phyloP scores from a whole-genome alignment of 2,797 vertebrate genomes.

The Eulemur albifrons region DNA sequence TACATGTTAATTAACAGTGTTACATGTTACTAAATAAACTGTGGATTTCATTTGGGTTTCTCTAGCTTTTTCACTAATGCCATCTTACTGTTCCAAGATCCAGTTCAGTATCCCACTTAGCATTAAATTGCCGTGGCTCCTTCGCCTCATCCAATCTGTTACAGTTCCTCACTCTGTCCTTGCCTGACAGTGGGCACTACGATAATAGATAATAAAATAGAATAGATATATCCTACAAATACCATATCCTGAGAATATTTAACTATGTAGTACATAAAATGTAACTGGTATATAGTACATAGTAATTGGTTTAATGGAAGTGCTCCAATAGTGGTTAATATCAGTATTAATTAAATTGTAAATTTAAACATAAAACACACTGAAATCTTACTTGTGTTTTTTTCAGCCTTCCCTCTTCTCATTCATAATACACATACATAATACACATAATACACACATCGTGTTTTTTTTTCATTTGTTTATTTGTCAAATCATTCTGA shows the following conservation, averaged over 20 bases:
- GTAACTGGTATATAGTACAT: not conserved
- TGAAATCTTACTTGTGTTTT: not conserved
- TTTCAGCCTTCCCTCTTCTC: not conserved
- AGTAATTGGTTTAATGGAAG: not conserved
- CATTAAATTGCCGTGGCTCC: not conserved
- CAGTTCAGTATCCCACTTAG: not conserved
- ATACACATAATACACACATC: not conserved
- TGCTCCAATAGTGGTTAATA: not conserved
- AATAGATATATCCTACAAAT: not conserved
- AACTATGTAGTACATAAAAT: not conserved
- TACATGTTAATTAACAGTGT: not conserved
- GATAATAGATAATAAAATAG: not conserved
- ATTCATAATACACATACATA: not conserved
- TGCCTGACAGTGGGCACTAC: not conserved
- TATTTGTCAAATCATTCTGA: not conserved
- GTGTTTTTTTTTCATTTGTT: not conserved
- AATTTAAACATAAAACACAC: not conserved
- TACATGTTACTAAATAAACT: not conserved
- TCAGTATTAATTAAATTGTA: not conserved
- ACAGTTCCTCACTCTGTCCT: not conserved
- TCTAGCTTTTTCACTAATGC: not conserved
- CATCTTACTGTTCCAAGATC: not conserved
- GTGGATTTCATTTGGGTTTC: not conserved
- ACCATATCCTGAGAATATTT: not conserved
- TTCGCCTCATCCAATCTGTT: not conserved